These are phyloP conservation scores for Beaufortia kweichowensis DNA, from an alignment of 2,113 vertebrate species.

Conservation along the genomic window DNA sequence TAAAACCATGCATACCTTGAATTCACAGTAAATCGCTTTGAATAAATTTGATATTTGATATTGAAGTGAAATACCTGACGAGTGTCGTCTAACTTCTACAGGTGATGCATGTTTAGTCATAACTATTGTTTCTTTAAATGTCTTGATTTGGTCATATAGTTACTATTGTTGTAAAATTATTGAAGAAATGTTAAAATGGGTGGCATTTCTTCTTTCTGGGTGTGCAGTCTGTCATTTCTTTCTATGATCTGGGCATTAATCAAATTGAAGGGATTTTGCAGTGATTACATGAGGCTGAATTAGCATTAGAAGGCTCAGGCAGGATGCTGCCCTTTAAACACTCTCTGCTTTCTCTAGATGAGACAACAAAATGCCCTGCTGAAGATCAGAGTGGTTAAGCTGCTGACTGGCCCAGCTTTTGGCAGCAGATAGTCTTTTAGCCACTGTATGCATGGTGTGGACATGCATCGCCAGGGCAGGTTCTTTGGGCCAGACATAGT, in stretches of 20 bases:
- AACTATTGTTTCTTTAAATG: no score
- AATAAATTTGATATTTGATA: no score
- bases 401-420: constrained; percentile 45
- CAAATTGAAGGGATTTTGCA: constrained; percentile 2
- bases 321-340: constrained; percentile 46
- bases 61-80: no score
- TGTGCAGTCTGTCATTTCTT: neutral
- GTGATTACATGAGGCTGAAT: constrained; percentile 5
- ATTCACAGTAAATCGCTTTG: no score
- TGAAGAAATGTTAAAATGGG: neutral
- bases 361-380: constrained; percentile 49
- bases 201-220: no score
- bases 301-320: constrained; percentile 7
- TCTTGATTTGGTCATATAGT: no score
- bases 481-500: constrained; percentile 46
- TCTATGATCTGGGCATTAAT: neutral
- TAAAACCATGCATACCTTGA: no score
- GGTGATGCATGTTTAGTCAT: neutral
- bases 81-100: neutral
- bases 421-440: constrained; percentile 49
- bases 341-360: constrained; percentile 46
- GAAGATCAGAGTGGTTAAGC: constrained; percentile 57
- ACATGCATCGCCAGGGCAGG: constrained; percentile 55
- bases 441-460: constrained; percentile 53
- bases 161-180: no score